Evolutionary conservation across 2,797 vertebrate species (phyloP).

Genomic region (Acipenser oxyrinchus): DNA sequence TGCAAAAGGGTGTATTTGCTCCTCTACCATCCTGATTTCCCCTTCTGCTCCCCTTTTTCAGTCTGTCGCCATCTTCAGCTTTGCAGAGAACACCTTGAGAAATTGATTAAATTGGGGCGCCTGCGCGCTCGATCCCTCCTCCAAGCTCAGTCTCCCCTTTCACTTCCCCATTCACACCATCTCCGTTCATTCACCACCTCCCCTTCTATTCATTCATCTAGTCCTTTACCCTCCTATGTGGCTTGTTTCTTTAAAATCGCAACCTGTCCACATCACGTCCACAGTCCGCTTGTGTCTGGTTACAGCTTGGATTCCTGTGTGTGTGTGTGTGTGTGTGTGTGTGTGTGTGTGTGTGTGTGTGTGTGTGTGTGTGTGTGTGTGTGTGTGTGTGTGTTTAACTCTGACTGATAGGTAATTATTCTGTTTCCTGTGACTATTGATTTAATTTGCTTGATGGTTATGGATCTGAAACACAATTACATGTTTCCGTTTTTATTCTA

Average conservation of each 20-base stretch:
- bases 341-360: too few species aligned
- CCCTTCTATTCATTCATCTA: slow-evolving; percentile 40
- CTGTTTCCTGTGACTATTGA: background rate
- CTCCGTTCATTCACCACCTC: slow-evolving; percentile 35
- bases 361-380: too few species aligned
- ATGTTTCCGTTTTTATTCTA: background rate
- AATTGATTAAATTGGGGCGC: slow-evolving; percentile 43
- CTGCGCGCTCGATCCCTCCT: slow-evolving; percentile 40
- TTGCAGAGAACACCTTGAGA: slow-evolving; percentile 64
- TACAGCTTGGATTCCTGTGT: too few species aligned
- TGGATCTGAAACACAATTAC: background rate
- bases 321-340: too few species aligned
- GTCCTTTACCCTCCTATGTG: slow-evolving; percentile 20
- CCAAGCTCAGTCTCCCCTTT: slow-evolving; percentile 35
- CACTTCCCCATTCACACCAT: slow-evolving; percentile 19
- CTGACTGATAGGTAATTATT: too few species aligned
- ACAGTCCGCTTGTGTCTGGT: too few species aligned
- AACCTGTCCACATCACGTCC: too few species aligned
- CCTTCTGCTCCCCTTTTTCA: slow-evolving; percentile 44
- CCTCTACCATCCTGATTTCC: slow-evolving; percentile 30
- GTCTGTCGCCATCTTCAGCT: slow-evolving; percentile 71
- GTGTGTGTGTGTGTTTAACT: too few species aligned
- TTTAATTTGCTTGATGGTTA: slow-evolving; percentile 2
- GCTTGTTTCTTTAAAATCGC: too few species aligned
- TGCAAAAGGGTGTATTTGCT: slow-evolving; percentile 33